These are phyloP conservation scores for Morpho deidamia DNA, from an alignment of 2,888 invertebrate species.

Conservation along the genomic window DNA sequence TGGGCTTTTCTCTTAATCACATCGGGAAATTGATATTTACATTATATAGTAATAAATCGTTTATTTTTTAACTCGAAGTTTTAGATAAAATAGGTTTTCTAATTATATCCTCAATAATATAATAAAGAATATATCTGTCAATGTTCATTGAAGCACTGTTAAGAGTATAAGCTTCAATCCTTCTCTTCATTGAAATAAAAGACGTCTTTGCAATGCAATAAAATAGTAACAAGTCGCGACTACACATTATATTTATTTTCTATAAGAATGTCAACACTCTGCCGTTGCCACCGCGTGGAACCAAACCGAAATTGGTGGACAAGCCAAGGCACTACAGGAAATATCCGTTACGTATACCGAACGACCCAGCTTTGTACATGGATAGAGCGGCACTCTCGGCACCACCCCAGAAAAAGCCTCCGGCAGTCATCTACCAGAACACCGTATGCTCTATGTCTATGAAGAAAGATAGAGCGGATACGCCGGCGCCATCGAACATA, in stretches of 20 bases:
- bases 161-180: too few species aligned
- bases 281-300: conserved; percentile 55
- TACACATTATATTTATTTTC: not conserved
- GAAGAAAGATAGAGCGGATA: conserved; percentile 1
- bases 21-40: too few species aligned
- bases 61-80: too few species aligned
- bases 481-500: not conserved
- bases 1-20: too few species aligned
- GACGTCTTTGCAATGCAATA: too few species aligned
- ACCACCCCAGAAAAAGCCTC: conserved; percentile 8
- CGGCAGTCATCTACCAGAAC: conserved; percentile 54
- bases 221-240: too few species aligned
- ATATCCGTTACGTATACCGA: conserved; percentile 48
- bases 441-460: conserved; percentile 30
- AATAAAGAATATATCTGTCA: too few species aligned
- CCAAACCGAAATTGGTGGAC: conserved; percentile 55
- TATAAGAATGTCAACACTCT: conserved; percentile 47
- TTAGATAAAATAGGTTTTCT: too few species aligned
- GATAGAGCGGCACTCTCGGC: not conserved
- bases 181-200: not conserved
- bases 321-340: conserved; percentile 60
- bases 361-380: not conserved
- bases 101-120: too few species aligned
- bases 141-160: too few species aligned
- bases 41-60: too few species aligned